Conservation (phyloP, 2,888 invertebrate species). For the Acleris sparsana region DNA sequence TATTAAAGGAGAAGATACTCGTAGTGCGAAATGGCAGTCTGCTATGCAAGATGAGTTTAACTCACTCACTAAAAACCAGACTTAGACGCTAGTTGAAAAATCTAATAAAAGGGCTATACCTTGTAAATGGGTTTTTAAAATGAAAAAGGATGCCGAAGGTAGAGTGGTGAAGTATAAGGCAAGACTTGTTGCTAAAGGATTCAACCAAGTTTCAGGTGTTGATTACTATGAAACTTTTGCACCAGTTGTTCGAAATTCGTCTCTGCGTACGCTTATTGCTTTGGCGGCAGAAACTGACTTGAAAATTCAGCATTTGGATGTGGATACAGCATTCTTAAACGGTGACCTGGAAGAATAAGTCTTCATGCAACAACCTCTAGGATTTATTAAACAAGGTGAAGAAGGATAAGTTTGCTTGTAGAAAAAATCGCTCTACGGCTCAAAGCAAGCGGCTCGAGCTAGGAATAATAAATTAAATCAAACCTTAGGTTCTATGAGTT, state of each 20-base stretch:
- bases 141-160: neutral
- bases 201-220: neutral
- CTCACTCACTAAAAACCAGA: neutral
- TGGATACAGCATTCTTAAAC: conserved; percentile 42
- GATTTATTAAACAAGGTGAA: conserved; percentile 20
- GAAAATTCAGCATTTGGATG: conserved; percentile 40
- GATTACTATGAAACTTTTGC: conserved; percentile 1
- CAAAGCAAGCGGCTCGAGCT: conserved; percentile 37
- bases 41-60: conserved; percentile 3
- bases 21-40: neutral
- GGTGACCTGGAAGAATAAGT: conserved; percentile 40
- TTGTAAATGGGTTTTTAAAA: conserved; percentile 8
- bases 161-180: neutral
- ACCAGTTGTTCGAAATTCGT: neutral
- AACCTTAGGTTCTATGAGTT: neutral
- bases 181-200: neutral
- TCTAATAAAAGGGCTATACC: neutral
- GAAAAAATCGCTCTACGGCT: conserved; percentile 42
- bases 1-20: no score
- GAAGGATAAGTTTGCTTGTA: conserved; percentile 18
- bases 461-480: neutral
- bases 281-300: conserved; percentile 38
- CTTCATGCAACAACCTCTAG: conserved; percentile 41
- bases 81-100: neutral
- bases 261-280: conserved; percentile 30